A percentile compares a stretch with the other conserved stretches of the same genome.
These are phyloP conservation scores for Corythornis madagascariensis DNA, from an alignment of 2,113 vertebrate genomes.

Conservation along the genomic window DNA sequence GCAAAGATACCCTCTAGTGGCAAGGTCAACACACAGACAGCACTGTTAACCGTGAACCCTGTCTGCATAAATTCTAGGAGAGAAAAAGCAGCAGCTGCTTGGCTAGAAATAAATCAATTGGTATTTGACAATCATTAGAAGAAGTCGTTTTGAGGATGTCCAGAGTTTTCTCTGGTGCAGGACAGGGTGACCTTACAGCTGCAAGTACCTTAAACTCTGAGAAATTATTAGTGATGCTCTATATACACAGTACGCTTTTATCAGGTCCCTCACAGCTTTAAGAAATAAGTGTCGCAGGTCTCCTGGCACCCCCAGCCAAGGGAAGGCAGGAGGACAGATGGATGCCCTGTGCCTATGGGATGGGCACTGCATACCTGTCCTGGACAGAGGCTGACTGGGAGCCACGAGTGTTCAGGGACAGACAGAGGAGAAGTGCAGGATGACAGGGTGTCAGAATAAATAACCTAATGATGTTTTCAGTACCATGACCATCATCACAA, in stretches of 20 bases:
- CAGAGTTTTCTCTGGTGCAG: not conserved
- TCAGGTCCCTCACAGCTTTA: not conserved
- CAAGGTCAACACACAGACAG: not conserved
- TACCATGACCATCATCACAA: not conserved
- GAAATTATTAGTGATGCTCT: not conserved
- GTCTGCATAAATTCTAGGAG: not conserved
- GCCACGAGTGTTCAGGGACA: fast-evolving
- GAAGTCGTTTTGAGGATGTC: not conserved
- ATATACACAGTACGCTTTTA: not conserved
- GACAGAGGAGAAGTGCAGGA: not conserved
- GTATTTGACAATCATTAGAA: not conserved
- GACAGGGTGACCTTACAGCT: not conserved
- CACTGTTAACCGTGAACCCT: not conserved
- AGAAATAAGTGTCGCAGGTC: not conserved
- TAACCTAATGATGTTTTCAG: not conserved
- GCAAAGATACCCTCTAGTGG: not conserved
- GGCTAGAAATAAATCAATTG: not conserved
- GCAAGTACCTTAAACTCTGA: not conserved
- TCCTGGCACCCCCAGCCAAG: not conserved
- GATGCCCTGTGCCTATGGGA: not conserved
- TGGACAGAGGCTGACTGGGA: not conserved
- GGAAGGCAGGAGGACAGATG: not conserved
- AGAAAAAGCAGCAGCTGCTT: not conserved
- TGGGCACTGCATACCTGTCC: fast-evolving
- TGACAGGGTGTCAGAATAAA: not conserved